Conservation (phyloP, 2,113 vertebrate genomes). For the Catagonus wagneri region DNA sequence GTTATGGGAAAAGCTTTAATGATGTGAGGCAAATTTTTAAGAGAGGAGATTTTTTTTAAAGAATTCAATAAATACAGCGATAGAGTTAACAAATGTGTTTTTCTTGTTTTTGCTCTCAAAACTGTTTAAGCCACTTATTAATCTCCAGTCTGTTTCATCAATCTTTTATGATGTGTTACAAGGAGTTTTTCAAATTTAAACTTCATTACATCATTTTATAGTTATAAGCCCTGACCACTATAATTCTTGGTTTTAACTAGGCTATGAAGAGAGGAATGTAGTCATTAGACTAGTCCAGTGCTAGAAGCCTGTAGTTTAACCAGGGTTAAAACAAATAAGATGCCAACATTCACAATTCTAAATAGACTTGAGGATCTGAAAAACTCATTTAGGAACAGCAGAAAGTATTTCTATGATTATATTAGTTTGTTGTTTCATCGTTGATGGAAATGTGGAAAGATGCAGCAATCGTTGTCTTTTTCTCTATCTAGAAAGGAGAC, state of each 20-base stretch:
- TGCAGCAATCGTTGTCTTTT: conserved; percentile 73
- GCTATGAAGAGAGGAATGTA: conserved; percentile 62
- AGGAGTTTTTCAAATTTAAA: conserved; percentile 81
- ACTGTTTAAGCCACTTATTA: conserved; percentile 78
- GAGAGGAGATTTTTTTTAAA: conserved; percentile 71
- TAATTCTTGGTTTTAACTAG: conserved; percentile 70
- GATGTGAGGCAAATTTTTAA: conserved; percentile 61
- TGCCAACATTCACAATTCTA: conserved; percentile 35
- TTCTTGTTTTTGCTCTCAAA: conserved; percentile 73
- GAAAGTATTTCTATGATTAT: conserved; percentile 79
- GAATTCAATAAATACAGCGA: conserved; percentile 75
- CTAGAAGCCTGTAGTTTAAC: conserved; percentile 32
- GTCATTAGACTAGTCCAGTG: conserved; percentile 36
- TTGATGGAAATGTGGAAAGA: conserved; percentile 78
- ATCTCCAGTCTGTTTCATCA: conserved; percentile 86
- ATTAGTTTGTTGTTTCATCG: conserved; percentile 80
- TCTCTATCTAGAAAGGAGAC: conserved; percentile 77
- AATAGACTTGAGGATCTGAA: conserved; percentile 37
- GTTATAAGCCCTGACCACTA: conserved; percentile 74
- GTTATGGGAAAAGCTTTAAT: neutral
- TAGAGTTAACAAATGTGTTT: conserved; percentile 75
- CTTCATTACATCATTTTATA: conserved; percentile 82
- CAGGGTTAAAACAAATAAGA: conserved; percentile 55
- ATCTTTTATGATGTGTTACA: conserved; percentile 83
- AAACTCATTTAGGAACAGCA: conserved; percentile 73